Conservation (phyloP, 2,797 vertebrate genomes). For the Enteromius argenteus region DNA sequence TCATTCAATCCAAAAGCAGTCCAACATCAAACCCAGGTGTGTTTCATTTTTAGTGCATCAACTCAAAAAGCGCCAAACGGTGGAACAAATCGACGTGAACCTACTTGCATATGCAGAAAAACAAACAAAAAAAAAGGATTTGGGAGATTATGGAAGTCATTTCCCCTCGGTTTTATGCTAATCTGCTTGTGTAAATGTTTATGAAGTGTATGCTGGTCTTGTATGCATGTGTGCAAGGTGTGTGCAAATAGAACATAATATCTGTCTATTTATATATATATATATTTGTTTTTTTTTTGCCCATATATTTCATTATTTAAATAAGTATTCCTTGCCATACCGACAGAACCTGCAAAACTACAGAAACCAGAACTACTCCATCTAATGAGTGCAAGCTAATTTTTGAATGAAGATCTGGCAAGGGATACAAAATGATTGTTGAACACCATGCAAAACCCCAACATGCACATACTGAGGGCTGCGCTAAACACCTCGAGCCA, state of each 20-base stretch:
- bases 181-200: slow-evolving; percentile 73
- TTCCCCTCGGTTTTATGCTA: slow-evolving; percentile 66
- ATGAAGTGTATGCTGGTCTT: slow-evolving; percentile 78
- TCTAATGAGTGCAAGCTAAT: not conserved
- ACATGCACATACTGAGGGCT: slow-evolving; percentile 59
- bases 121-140: slow-evolving; percentile 7
- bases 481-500: slow-evolving; percentile 57
- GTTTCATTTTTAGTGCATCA: slow-evolving; percentile 27
- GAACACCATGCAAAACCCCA: slow-evolving; percentile 78
- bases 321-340: slow-evolving; percentile 75
- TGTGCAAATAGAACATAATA: slow-evolving; percentile 70
- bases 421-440: slow-evolving; percentile 69
- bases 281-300: slow-evolving; percentile 45
- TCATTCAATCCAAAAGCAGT: slow-evolving; percentile 34
- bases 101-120: not conserved
- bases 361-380: slow-evolving; percentile 3
- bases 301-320: slow-evolving; percentile 68
- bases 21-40: not conserved
- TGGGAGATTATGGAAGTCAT: slow-evolving; percentile 69
- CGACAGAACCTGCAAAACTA: slow-evolving; percentile 49
- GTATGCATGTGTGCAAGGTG: slow-evolving; percentile 80
- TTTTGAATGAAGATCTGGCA: slow-evolving; percentile 63
- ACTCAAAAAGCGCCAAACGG: slow-evolving; percentile 40
- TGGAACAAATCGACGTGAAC: not conserved
- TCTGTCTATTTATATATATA: slow-evolving; percentile 54